A percentile compares a stretch with the other conserved stretches of the same genome.
Evolutionary conservation across 2,797 vertebrate genomes (phyloP).

Genomic region (Falco naumanni): DNA sequence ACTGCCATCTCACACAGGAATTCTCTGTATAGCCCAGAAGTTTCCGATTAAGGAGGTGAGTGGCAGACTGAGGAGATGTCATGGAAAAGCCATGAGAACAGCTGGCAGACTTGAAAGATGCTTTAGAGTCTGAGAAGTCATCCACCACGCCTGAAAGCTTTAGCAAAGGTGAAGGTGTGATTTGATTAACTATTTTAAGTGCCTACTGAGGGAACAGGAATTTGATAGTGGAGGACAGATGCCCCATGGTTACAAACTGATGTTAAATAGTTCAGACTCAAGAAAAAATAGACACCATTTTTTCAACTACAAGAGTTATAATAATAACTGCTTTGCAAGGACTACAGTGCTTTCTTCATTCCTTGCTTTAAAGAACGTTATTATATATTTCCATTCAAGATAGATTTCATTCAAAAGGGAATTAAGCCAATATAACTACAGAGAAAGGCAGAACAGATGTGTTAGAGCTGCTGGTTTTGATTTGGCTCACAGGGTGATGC

Average conservation of each 20-base stretch:
- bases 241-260: fast-evolving
- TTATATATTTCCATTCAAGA: not conserved
- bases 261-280: not conserved
- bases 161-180: not conserved
- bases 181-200: not conserved
- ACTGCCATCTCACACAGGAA: not conserved
- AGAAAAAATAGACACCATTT: not conserved
- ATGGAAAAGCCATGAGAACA: not conserved
- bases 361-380: not conserved
- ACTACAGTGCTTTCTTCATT: not conserved
- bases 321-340: not conserved
- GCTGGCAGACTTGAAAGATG: not conserved
- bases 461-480: not conserved
- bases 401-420: not conserved
- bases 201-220: not conserved
- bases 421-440: not conserved
- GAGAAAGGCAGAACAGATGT: not conserved
- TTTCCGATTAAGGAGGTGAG: fast-evolving
- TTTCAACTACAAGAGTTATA: not conserved
- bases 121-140: not conserved
- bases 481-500: not conserved
- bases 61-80: not conserved
- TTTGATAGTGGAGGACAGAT: not conserved
- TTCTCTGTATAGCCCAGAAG: not conserved
- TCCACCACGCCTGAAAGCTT: not conserved